Evolutionary conservation across 2,797 vertebrate genomes (phyloP).

Genomic region (Kryptopterus vitreolus): DNA sequence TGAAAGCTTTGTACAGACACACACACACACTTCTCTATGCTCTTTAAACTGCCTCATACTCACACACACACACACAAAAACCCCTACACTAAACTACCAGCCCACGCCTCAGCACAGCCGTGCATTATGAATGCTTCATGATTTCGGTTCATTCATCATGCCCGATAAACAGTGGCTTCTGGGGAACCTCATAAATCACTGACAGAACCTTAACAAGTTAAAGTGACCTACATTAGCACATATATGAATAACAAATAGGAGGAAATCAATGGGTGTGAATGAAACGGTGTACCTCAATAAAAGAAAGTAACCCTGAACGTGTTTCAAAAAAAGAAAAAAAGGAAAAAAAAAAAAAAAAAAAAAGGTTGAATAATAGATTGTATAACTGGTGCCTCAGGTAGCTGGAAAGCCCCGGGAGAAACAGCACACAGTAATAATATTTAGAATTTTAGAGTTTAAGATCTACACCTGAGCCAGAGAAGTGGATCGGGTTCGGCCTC

Average conservation of each 20-base stretch:
- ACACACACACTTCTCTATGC: not conserved
- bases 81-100: not conserved
- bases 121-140: not conserved
- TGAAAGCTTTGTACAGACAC: no score
- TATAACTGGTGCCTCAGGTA: not conserved
- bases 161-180: not conserved
- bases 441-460: not conserved
- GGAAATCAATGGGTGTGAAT: conserved; percentile 17
- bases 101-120: not conserved
- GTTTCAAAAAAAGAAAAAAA: not conserved
- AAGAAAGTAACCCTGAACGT: not conserved
- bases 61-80: not conserved
- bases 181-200: conserved; percentile 10
- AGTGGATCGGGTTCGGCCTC: conserved; percentile 69
- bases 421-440: conserved; percentile 4
- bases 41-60: no score
- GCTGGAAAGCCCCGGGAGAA: not conserved
- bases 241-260: conserved; percentile 18
- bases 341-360: not conserved
- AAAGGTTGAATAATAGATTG: not conserved
- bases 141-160: conserved; percentile 13
- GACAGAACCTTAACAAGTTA: conserved; percentile 18
- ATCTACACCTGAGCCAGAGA: conserved; percentile 85
- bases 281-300: not conserved
- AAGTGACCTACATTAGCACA: conserved; percentile 14